These are phyloP conservation scores for Atherinosoma microstoma DNA, from an alignment of 2,797 vertebrate species.

Conservation along the genomic window DNA sequence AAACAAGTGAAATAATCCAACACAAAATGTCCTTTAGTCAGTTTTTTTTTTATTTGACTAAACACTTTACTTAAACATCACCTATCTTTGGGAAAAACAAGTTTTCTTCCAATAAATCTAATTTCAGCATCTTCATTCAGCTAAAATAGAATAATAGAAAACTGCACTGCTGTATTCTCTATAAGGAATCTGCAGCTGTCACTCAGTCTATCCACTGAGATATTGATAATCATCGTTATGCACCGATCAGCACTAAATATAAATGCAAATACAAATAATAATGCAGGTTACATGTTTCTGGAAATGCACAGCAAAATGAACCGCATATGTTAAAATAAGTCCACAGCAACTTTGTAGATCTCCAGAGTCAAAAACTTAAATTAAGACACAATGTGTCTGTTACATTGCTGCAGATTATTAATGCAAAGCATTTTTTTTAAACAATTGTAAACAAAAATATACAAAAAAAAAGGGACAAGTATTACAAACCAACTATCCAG, in stretches of 20 bases:
- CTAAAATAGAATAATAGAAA: conserved; percentile 35
- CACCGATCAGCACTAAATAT: conserved; percentile 36
- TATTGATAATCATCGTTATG: conserved; percentile 28
- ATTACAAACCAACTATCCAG: neutral
- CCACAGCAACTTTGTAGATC: neutral
- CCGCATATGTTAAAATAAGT: conserved; percentile 18
- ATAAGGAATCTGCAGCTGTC: conserved; percentile 32
- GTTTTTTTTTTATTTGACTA: conserved; percentile 42
- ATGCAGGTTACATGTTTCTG: conserved; percentile 31
- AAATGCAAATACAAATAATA: conserved; percentile 44
- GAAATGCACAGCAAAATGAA: conserved; percentile 40
- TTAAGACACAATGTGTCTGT: conserved; percentile 36
- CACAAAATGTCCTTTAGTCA: conserved; percentile 26
- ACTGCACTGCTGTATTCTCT: conserved; percentile 20
- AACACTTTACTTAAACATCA: conserved; percentile 39
- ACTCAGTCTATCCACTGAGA: conserved; percentile 21
- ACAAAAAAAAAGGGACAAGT: conserved; percentile 16
- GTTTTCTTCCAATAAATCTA: conserved; percentile 28
- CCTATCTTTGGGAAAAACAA: conserved; percentile 48
- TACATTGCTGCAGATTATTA: conserved; percentile 18
- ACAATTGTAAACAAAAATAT: conserved; percentile 23
- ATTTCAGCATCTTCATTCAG: conserved; percentile 22
- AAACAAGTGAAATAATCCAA: neutral
- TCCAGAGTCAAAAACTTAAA: conserved; percentile 17
- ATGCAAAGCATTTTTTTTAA: neutral